Evolutionary conservation across 2,888 invertebrate genomes (phyloP).

Genomic region (Onthophagus sagittarius): DNA sequence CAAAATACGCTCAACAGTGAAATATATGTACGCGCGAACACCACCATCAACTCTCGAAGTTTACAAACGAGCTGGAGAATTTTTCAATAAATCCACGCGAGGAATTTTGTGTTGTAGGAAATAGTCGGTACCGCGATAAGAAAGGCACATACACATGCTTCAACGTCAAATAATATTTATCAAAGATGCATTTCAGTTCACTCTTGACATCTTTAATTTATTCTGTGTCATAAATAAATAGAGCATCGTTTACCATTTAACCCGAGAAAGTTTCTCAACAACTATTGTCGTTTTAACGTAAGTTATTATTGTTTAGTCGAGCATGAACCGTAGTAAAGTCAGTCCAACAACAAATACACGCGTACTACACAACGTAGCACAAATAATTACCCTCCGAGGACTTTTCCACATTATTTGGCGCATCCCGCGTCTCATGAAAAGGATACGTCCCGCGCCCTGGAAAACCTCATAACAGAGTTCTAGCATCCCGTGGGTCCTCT

Average conservation of each 20-base stretch:
- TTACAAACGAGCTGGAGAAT: not conserved
- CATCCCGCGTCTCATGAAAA: not conserved
- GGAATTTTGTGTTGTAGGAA: not conserved
- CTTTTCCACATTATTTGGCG: not conserved
- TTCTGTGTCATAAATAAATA: not conserved
- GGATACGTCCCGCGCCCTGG: not conserved
- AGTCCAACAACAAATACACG: too few relatives aligned
- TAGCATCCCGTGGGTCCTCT: not conserved
- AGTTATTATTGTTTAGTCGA: not conserved
- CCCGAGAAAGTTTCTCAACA: too few relatives aligned
- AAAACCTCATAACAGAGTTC: not conserved
- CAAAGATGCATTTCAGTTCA: not conserved
- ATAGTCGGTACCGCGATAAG: not conserved
- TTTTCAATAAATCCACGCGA: not conserved
- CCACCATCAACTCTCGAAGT: not conserved
- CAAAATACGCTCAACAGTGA: not conserved
- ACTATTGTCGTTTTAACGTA: not conserved
- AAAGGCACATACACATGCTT: not conserved
- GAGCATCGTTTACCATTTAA: too few relatives aligned
- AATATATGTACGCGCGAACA: not conserved
- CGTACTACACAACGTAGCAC: not conserved
- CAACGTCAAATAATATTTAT: not conserved
- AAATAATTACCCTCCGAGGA: not conserved
- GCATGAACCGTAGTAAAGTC: not conserved
- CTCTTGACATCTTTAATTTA: not conserved